These are phyloP conservation scores for Misgurnus mizolepis DNA, from an alignment of 2,113 vertebrate species.

Conservation along the genomic window DNA sequence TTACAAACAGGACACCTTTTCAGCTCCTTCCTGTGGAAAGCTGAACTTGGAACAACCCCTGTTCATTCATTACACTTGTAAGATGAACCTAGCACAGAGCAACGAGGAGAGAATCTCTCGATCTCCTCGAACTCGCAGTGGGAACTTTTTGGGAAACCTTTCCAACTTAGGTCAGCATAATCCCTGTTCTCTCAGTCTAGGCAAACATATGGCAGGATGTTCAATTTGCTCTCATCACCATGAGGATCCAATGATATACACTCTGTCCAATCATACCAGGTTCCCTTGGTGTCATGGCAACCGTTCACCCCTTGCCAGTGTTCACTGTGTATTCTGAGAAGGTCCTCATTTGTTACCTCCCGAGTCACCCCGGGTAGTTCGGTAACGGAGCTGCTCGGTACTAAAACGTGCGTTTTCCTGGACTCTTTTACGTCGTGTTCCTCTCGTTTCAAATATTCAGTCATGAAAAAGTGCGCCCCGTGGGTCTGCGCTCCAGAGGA, in stretches of 20 bases:
- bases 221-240: slow-evolving; percentile 90
- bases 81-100: slow-evolving; percentile 67
- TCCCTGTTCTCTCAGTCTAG: slow-evolving; percentile 89
- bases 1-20: slow-evolving; percentile 75
- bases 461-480: slow-evolving; percentile 96
- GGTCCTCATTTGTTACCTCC: slow-evolving; percentile 81
- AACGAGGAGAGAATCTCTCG: slow-evolving; percentile 62
- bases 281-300: slow-evolving; percentile 92
- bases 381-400: slow-evolving; percentile 72
- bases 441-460: slow-evolving; percentile 95
- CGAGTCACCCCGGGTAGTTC: slow-evolving; percentile 86
- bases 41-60: slow-evolving; percentile 69
- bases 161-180: slow-evolving; percentile 61
- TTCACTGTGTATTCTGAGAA: slow-evolving; percentile 82
- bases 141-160: slow-evolving; percentile 67
- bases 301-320: slow-evolving; percentile 95
- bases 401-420: slow-evolving; percentile 85
- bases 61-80: slow-evolving; percentile 63
- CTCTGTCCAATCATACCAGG: slow-evolving; percentile 99
- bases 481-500: slow-evolving; percentile 94
- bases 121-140: slow-evolving; percentile 74
- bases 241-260: slow-evolving; percentile 97
- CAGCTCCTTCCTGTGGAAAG: slow-evolving; percentile 67
- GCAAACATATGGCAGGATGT: slow-evolving; percentile 98
- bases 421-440: slow-evolving; percentile 83